Evolutionary conservation across 1,140 invertebrate genomes (phyloP).

Genomic region (Limonius californicus): DNA sequence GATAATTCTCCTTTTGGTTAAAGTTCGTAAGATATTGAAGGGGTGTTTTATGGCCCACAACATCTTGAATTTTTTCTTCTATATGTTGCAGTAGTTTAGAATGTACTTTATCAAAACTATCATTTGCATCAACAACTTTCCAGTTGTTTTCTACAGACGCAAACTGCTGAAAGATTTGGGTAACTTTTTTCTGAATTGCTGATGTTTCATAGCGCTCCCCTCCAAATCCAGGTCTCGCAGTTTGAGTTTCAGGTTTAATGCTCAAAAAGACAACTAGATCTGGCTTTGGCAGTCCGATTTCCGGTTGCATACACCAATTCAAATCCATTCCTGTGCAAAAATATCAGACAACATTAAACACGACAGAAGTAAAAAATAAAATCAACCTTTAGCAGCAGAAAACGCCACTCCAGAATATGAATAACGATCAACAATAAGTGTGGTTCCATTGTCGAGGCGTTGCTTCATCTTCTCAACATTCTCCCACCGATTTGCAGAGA

Average conservation of each 20-base stretch:
- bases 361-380: too few species aligned
- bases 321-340: constrained; percentile 56
- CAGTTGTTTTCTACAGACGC: constrained; percentile 57
- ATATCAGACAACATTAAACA: too few species aligned
- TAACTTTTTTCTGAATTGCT: constrained; percentile 75
- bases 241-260: constrained; percentile 56
- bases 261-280: constrained; percentile 82
- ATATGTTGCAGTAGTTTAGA: constrained; percentile 48
- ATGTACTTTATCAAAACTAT: constrained; percentile 51
- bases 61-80: constrained; percentile 44
- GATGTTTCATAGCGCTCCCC: constrained; percentile 78
- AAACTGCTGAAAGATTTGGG: constrained; percentile 62
- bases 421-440: constrained; percentile 86
- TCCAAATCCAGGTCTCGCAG: constrained; percentile 71
- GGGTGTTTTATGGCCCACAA: constrained; percentile 30
- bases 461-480: constrained; percentile 63
- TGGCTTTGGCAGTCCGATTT: constrained; percentile 79
- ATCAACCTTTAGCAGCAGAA: constrained; percentile 70
- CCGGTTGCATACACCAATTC: constrained; percentile 81
- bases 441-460: constrained; percentile 65
- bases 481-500: constrained; percentile 94
- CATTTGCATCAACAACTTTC: constrained; percentile 57
- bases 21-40: neutral
- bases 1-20: too few species aligned
- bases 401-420: constrained; percentile 86